Base-by-base conservation (phyloP, 2,888 invertebrate species). In the Drosophila kokeensis region DNA sequence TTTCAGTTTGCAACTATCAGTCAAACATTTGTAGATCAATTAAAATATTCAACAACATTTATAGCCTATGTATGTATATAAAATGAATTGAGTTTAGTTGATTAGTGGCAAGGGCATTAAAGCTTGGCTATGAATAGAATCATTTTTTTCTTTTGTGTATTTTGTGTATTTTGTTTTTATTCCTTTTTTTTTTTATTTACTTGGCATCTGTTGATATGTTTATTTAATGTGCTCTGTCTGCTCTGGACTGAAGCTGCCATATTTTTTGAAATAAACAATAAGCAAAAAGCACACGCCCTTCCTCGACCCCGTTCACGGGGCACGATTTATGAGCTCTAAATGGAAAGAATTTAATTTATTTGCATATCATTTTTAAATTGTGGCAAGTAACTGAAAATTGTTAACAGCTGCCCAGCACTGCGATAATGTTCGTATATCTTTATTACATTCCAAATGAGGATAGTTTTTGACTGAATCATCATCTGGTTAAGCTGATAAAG, bases 131-230 rank as follows among this genome's bases (percentile, higher is more conserved):
- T 49, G 36, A 53, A 66, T 79, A 60, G 52, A 52, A 50, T 27
- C 36, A 40, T 69, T 55, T 29, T n/a, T 42, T 30, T 42, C 8
- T 30, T 30, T 42, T 30, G 29, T 40, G 8, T 38, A 27, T 27
- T 27, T 55, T 27, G 27, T 29, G 38, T 18, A 4, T 50, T 1
- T 13, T 38, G 4, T 21, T 57, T 57, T 18, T 36, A 6, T 27
- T 21, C 32, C 32, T 32, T 32, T 10, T 54, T 30, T 34, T 1
- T 83, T 83, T 86, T 84, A 88, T 85, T 81, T 79, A 81, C 87
- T 85, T 81, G 76, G 83, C 83, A 75, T 79, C 60, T 83, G 83
- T 61, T 76, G 83, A 83, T 81, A 86, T 85, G 87, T 85, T 83
- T 85, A 85, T 83, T 83, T 83, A 70, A 83, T 81, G 83, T 78